Evolutionary conservation across 2,113 vertebrate genomes (phyloP).

Genomic region (Brevimyrus niger): DNA sequence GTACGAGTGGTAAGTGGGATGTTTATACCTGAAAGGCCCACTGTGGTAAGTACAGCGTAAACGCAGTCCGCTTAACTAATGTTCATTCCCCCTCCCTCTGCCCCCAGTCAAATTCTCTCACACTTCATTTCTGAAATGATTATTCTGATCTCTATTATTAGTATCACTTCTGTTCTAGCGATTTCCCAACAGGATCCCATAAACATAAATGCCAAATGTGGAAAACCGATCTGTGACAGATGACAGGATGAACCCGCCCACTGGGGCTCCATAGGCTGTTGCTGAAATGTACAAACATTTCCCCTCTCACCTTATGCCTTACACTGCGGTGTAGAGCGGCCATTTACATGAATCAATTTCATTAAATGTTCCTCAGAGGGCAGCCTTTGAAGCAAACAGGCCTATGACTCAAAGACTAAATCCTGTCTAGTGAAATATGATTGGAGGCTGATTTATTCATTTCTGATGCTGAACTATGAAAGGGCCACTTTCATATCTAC

Average conservation of each 20-base stretch:
- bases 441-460: background rate
- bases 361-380: background rate
- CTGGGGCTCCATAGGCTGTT: background rate
- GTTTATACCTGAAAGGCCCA: background rate
- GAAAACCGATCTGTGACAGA: background rate
- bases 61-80: background rate
- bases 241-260: background rate
- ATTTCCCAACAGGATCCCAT: background rate
- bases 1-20: background rate
- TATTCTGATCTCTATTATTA: background rate
- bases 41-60: background rate
- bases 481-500: background rate
- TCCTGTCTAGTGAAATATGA: background rate
- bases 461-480: background rate
- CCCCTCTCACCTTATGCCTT: background rate
- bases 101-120: background rate
- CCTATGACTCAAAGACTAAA: background rate
- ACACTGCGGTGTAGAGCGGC: background rate
- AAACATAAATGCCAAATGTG: background rate
- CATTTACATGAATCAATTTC: background rate
- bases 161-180: background rate
- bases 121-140: background rate
- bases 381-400: background rate
- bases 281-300: background rate
- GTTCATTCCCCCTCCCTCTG: background rate